Percentiles rank a stretch among this genome's conserved stretches.
These are phyloP conservation scores for Talpa occidentalis DNA, from an alignment of 2,113 vertebrate genomes.

Conservation along the genomic window DNA sequence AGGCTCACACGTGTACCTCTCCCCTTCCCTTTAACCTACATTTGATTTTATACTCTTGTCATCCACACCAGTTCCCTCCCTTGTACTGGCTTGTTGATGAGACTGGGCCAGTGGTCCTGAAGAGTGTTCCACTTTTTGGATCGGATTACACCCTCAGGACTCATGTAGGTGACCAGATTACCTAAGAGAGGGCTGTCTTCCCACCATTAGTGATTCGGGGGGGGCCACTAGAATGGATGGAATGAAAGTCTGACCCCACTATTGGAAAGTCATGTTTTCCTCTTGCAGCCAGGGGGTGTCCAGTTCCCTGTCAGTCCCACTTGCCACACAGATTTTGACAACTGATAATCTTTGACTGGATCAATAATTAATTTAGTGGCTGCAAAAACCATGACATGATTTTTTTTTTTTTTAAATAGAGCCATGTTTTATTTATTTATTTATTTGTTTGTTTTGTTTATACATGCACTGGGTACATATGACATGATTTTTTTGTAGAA, in stretches of 20 bases:
- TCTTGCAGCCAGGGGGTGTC: not conserved
- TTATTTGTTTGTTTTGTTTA: too few relatives aligned
- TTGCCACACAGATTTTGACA: not conserved
- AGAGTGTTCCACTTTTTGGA: not conserved
- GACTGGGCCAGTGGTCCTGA: not conserved
- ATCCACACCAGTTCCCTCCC: not conserved
- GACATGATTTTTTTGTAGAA: too few relatives aligned
- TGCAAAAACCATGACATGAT: constrained; percentile 2
- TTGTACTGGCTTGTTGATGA: not conserved
- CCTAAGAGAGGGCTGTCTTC: not conserved
- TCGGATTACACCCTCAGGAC: not conserved
- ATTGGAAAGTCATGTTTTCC: not conserved
- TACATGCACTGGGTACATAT: too few relatives aligned
- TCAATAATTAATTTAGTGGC: constrained; percentile 43
- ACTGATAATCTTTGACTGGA: not conserved
- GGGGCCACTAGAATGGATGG: not conserved
- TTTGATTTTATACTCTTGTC: not conserved
- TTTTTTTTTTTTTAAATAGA: too few relatives aligned
- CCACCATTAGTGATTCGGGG: not conserved
- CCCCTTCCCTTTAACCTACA: not conserved
- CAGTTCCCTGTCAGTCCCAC: not conserved
- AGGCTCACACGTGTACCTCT: too few relatives aligned
- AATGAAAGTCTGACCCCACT: not conserved
- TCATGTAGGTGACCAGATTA: not conserved
- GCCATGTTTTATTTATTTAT: too few relatives aligned